Evolutionary conservation across 2,113 vertebrate species (phyloP).

Genomic region (Theristicus caerulescens): DNA sequence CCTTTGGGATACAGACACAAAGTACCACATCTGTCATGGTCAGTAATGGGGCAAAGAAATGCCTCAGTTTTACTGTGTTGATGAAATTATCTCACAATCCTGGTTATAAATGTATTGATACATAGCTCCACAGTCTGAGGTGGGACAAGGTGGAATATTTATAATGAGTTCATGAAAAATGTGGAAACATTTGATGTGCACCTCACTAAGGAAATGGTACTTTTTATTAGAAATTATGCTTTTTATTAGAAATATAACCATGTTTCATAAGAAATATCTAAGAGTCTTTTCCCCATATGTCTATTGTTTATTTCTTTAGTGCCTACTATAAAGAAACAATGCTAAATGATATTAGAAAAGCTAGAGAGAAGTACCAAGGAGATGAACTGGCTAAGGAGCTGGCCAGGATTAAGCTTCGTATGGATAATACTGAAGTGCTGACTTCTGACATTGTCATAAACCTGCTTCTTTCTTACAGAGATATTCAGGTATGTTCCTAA

Average conservation of each 20-base stretch:
- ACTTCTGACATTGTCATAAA: constrained; percentile 95
- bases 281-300: not conserved
- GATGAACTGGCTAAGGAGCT: constrained; percentile 92
- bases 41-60: not conserved
- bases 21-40: not conserved
- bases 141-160: not conserved
- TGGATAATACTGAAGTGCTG: constrained; percentile 91
- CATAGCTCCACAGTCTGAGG: not conserved
- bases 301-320: constrained; percentile 66
- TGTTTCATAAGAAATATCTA: not conserved
- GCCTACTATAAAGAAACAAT: constrained; percentile 89
- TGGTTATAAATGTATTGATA: not conserved
- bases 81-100: not conserved
- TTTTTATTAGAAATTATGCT: not conserved
- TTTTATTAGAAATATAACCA: not conserved
- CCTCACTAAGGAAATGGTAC: not conserved
- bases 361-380: constrained; percentile 91
- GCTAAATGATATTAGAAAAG: constrained; percentile 91
- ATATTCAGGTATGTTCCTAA: constrained; percentile 86
- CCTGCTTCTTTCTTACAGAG: constrained; percentile 93
- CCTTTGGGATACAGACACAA: not conserved
- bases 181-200: not conserved
- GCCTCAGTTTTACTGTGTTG: not conserved
- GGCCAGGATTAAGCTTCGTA: constrained; percentile 89
- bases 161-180: not conserved